Evolutionary conservation across 2,113 vertebrate genomes (phyloP), one percentile per base, ranked within the genome.

Genomic region (Morone saxatilis): DNA sequence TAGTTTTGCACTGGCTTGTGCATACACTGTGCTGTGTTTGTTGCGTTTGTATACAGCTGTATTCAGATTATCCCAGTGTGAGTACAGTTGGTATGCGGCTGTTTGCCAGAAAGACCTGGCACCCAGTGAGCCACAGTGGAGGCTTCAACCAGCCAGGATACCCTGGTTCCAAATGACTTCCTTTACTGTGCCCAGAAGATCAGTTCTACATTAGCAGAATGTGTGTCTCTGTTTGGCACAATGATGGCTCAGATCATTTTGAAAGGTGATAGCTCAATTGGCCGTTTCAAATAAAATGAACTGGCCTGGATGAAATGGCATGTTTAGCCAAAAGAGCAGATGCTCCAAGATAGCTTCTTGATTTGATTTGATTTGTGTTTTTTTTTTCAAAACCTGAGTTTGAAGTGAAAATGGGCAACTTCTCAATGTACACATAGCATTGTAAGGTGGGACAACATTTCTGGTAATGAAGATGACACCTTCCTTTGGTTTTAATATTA

Each of bases 131-230:
- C 83, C 71, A 63, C 79, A 80, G 71, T 20, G 59, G 71, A 82
- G 56, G 12, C 84, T 17, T 47, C 65, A 38, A 68, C 54, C 80
- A 77, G 81, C 81, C 85, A 77, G 70, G 65, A 74, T 36, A 41
- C 41, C 45, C 63, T n/a, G 31, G 22, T 80, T 90, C 89, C 88
- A 88, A 83, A 87, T 71, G 78, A 89, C 85, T 87, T 88, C 80
- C 83, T 87, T 66, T 77, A 81, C 78, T 83, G 84, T 76, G 76
- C 79, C 83, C 84, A 85, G 57, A 56, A 83, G 81, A 90, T 88
- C 87, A 83, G 65, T 76, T 90, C 60, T n/a, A 70, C 86, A 82
- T 90, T 82, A 86, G 78, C 63, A 71, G 60, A 66, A 83, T 83
- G 83, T 85, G 78, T 79, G 54, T 86, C 57, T 56, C 50, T 50